These are phyloP conservation scores for Eurytoma adleriae DNA, from an alignment of 2,888 invertebrate genomes.

Conservation along the genomic window DNA sequence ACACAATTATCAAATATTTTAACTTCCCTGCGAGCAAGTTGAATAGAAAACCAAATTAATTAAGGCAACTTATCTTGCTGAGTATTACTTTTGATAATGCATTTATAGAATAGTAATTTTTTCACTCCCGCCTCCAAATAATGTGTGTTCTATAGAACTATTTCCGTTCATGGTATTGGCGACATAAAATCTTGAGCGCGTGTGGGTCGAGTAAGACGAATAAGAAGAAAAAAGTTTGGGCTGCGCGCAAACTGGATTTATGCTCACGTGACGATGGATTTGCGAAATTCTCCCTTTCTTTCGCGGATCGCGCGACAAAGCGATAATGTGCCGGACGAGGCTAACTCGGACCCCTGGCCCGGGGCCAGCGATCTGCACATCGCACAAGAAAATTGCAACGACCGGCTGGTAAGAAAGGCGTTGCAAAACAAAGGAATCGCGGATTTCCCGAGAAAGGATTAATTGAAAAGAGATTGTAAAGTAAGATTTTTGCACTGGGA, in stretches of 20 bases:
- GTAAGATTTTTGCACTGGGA: no score
- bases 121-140: no score
- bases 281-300: conserved; percentile 45
- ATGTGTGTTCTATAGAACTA: no score
- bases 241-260: conserved; percentile 43
- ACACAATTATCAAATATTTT: no score
- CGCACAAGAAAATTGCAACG: conserved; percentile 29
- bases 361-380: conserved; percentile 59
- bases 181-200: background rate
- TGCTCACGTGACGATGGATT: conserved; percentile 50
- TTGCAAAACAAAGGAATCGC: conserved; percentile 28
- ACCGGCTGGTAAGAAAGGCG: background rate
- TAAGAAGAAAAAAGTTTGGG: conserved; percentile 14
- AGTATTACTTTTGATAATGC: no score
- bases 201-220: background rate
- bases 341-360: conserved; percentile 65
- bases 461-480: no score
- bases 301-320: conserved; percentile 59
- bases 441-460: background rate
- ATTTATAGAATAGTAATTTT: no score
- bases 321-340: conserved; percentile 61
- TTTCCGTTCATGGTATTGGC: no score
- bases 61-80: no score
- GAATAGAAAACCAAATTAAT: no score
- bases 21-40: no score